Percentiles rank a stretch among this genome's conserved stretches.
Evolutionary conservation across 2,797 vertebrate species (phyloP).

Genomic region (Petrocephalus sullivani): DNA sequence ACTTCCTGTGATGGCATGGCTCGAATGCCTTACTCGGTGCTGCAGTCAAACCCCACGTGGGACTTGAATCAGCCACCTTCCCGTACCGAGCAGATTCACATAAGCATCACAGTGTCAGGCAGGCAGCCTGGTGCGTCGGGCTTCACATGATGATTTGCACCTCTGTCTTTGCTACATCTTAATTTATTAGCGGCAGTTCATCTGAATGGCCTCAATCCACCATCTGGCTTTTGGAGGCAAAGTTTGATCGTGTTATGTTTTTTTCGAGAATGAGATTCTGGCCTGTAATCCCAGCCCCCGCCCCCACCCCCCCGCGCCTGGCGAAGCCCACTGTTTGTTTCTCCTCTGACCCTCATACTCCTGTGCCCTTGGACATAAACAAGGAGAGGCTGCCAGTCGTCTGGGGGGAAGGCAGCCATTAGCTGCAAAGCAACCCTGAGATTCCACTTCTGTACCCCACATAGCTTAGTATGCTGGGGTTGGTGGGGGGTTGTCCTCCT

Average conservation of each 20-base stretch:
- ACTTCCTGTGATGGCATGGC: background rate
- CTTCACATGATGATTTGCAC: background rate
- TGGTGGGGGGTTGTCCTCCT: background rate
- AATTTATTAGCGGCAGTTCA: background rate
- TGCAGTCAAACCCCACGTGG: background rate
- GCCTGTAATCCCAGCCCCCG: background rate
- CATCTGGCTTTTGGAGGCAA: background rate
- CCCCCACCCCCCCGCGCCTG: background rate
- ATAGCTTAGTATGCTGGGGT: background rate
- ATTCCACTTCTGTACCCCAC: slow-evolving; percentile 22
- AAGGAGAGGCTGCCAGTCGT: slow-evolving; percentile 54
- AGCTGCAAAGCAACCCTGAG: slow-evolving; percentile 13
- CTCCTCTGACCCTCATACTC: slow-evolving; percentile 48
- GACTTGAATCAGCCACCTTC: background rate
- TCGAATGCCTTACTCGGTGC: background rate
- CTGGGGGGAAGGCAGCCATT: slow-evolving; percentile 38
- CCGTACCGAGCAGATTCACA: background rate
- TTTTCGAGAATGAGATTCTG: background rate
- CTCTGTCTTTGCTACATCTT: background rate
- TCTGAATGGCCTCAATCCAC: background rate
- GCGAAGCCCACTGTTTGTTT: slow-evolving; percentile 42
- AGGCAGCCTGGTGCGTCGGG: background rate
- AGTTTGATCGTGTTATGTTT: background rate
- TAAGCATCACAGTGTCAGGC: background rate
- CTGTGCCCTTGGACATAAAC: slow-evolving; percentile 52